Conservation (phyloP, 2,113 vertebrate species). For the Nothoprocta perdicaria region DNA sequence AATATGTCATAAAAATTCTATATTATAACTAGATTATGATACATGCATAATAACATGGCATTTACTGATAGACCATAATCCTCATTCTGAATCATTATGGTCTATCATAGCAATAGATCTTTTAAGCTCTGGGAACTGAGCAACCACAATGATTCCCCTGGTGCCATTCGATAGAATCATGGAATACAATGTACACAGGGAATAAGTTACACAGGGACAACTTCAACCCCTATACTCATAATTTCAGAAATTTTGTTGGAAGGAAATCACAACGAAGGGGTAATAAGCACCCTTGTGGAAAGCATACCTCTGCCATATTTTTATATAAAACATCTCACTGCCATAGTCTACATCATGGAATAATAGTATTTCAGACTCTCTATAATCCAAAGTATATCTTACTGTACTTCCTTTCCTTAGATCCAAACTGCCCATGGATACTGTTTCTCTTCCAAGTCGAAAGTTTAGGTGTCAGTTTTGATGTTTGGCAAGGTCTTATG, state of each 20-base stretch:
- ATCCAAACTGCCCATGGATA: background rate
- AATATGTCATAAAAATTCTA: constrained; percentile 33
- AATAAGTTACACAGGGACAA: background rate
- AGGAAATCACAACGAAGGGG: background rate
- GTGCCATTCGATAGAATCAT: constrained; percentile 30
- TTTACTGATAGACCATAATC: constrained; percentile 58
- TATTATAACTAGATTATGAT: constrained; percentile 3
- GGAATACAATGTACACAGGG: constrained; percentile 12
- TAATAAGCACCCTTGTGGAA: background rate
- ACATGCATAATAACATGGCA: background rate
- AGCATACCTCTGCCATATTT: background rate
- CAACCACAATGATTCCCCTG: constrained; percentile 38
- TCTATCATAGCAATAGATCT: constrained; percentile 22
- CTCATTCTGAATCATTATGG: constrained; percentile 46
- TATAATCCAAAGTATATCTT: background rate
- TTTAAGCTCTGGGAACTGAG: constrained; percentile 13
- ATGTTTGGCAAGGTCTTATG: background rate
- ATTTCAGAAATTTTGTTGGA: background rate
- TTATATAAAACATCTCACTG: background rate
- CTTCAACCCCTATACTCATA: background rate
- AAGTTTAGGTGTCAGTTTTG: background rate
- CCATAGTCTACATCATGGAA: background rate
- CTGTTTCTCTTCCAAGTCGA: background rate
- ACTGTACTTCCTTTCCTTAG: background rate
- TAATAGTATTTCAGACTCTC: background rate